These are phyloP conservation scores for Akabosia matsudoensis DNA, from an alignment of 1,140 invertebrate genomes.

Conservation along the genomic window DNA sequence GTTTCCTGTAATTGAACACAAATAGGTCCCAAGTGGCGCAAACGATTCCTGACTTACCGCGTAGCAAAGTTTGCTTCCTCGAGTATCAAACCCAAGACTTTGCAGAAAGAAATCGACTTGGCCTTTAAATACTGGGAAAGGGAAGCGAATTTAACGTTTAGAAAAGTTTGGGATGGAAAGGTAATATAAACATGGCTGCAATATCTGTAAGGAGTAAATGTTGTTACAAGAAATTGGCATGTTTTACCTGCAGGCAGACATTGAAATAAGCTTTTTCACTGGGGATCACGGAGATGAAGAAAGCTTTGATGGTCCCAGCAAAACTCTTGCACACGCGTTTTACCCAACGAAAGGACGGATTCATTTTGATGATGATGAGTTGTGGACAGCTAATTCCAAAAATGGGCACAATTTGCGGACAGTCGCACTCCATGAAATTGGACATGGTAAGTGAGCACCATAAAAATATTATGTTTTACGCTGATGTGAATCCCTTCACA, in stretches of 20 bases:
- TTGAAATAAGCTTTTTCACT: slow-evolving; percentile 32
- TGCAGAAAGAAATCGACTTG: slow-evolving; percentile 23
- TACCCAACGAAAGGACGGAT: slow-evolving; percentile 52
- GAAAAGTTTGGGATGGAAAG: slow-evolving; percentile 28
- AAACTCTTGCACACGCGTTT: slow-evolving; percentile 32
- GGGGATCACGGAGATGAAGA: slow-evolving; percentile 32
- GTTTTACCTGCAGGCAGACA: slow-evolving; percentile 36
- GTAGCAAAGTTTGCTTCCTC: slow-evolving; percentile 30
- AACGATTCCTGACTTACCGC: not conserved
- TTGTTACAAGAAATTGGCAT: not conserved
- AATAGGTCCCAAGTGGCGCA: not conserved
- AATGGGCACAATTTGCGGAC: slow-evolving; percentile 21
- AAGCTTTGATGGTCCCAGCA: slow-evolving; percentile 31
- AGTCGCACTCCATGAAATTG: slow-evolving; percentile 16
- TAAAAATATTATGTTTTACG: too few species aligned
- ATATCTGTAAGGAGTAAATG: too few species aligned
- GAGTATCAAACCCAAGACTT: slow-evolving; percentile 25
- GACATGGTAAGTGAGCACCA: too few species aligned
- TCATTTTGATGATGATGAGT: slow-evolving; percentile 51
- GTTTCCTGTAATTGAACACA: too few species aligned
- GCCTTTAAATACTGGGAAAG: slow-evolving; percentile 27
- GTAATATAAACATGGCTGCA: too few species aligned
- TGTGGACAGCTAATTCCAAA: slow-evolving; percentile 40
- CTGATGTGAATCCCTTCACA: too few species aligned
- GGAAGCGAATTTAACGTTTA: slow-evolving; percentile 25